Conservation (phyloP, 2,888 invertebrate species). For the Conomelus anceps region DNA sequence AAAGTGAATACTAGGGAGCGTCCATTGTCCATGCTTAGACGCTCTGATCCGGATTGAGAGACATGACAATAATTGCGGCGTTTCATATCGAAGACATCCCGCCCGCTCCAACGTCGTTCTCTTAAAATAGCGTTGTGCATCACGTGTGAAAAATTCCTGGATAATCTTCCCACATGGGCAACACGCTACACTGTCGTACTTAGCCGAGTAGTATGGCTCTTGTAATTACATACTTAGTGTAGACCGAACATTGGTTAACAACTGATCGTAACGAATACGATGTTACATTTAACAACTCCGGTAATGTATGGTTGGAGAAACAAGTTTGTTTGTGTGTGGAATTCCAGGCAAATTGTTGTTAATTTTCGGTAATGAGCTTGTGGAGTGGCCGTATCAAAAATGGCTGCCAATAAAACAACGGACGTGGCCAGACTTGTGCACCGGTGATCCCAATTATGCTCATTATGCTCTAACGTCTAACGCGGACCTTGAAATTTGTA, state of each 20-base stretch:
- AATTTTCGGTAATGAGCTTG: background rate
- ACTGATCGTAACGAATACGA: background rate
- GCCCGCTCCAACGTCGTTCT: background rate
- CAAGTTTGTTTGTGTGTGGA: background rate
- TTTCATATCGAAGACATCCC: background rate
- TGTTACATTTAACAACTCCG: background rate
- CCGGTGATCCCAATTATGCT: background rate
- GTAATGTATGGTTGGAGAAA: background rate
- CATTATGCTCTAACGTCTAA: background rate
- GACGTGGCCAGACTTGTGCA: background rate
- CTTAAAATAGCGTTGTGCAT: background rate
- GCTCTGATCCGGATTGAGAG: background rate
- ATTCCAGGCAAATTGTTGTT: background rate
- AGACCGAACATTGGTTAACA: background rate
- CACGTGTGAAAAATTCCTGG: background rate
- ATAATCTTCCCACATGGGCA: background rate
- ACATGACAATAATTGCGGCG: background rate
- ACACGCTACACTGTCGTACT: background rate
- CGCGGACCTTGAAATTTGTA: background rate
- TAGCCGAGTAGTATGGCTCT: background rate
- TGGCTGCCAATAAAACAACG: background rate
- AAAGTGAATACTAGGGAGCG: no score
- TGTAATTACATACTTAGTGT: background rate
- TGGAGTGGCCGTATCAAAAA: background rate
- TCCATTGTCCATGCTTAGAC: background rate